Conservation (phyloP, 2,113 vertebrate species). For the Zosterops hypoxanthus region DNA sequence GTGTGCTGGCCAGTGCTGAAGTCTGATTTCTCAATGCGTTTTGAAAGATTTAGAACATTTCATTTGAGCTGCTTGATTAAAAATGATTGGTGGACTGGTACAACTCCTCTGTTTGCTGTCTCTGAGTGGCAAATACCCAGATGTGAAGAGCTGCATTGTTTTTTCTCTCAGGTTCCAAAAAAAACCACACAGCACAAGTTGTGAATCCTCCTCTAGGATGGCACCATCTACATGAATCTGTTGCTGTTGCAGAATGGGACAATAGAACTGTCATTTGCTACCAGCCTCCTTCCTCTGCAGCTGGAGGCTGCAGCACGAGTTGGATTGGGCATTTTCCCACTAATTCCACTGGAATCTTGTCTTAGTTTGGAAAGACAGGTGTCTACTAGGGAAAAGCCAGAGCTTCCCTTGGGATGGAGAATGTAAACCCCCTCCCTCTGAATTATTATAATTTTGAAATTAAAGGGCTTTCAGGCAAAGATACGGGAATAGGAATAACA, state of each 20-base stretch:
- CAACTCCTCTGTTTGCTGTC: background rate
- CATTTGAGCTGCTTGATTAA: background rate
- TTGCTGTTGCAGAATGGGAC: background rate
- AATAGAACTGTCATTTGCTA: background rate
- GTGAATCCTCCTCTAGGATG: background rate
- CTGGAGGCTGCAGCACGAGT: fast-evolving
- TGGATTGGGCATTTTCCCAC: background rate
- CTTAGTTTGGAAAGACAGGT: no score
- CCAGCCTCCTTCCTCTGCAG: background rate
- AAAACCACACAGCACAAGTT: background rate
- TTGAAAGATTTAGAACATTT: slow-evolving; percentile 6
- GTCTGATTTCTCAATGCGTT: background rate
- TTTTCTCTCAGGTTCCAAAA: background rate
- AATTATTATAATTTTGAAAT: no score
- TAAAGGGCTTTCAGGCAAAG: no score
- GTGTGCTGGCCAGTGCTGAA: background rate
- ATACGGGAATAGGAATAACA: no score
- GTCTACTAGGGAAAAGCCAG: no score
- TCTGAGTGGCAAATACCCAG: background rate
- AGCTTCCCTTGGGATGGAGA: no score
- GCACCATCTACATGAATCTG: background rate
- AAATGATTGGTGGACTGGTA: background rate
- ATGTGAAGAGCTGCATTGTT: background rate
- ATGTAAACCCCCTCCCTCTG: no score
- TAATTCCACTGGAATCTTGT: background rate